Base-by-base conservation (phyloP, 1,140 invertebrate species). In the Tetramorium simillimum region DNA sequence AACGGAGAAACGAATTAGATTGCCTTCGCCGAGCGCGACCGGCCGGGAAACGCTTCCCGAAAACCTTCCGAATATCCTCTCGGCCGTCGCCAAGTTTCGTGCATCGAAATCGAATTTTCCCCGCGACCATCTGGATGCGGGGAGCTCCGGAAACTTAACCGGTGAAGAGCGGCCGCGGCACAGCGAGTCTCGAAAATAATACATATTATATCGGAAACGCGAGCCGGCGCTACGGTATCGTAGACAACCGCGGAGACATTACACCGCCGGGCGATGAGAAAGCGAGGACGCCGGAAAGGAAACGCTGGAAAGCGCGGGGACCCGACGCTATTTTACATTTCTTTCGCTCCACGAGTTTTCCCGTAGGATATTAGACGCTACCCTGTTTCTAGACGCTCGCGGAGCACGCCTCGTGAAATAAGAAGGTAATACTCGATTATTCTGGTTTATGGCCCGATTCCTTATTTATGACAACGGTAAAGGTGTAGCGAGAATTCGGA, bases 41-140 rank as follows among this genome's bases (percentile, higher is more conserved):
- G 16, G 28, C 16, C 37, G 51, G 3, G 51, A 46, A 58, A 58
- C 67, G 37, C 14, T 60, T 58, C 40, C 40, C 67, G 49, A 40
- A 73, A 73, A 73, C 43, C 33, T 33, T 33, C 33, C 33, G 46
- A 33, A 51, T 28, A 69, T 56, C 12, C 24, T 43, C 12, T 16
- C 62, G 14, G 3, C 10, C 43, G 43, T 14, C 24, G 33, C n/a
- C 12, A 33, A 70, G 46, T 33, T 81, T 80, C 37, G n/a, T 53
- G 62, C 33, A 43, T 40, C 37, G 80, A 73, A 73, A 82, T 82
- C 69, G 40, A 82, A 72, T 82, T 82, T 82, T 82, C 67, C 16
- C 12, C 51, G 63, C 62, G 62, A 69, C 63, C 67, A 51, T 28
- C 67, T 58, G 77, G 63, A 69, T 18, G 33, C 78, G 21, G 33